These are phyloP conservation scores for Hypotaenidia okinawae DNA, from an alignment of 2,797 vertebrate genomes.

Conservation along the genomic window DNA sequence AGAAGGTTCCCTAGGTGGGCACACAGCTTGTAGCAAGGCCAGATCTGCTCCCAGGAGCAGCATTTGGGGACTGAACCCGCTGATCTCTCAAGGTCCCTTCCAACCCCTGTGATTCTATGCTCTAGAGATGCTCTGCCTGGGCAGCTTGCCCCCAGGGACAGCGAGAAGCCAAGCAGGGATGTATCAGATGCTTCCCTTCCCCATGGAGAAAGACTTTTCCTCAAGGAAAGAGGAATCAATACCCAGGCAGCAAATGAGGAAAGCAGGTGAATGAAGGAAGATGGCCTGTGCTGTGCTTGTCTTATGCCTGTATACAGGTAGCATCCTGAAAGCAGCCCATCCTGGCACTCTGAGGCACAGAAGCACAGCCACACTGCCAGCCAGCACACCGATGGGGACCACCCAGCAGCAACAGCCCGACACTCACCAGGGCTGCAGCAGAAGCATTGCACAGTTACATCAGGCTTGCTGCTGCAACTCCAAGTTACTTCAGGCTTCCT, in stretches of 20 bases:
- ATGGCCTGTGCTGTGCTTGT: not conserved
- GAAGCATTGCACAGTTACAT: too few species aligned
- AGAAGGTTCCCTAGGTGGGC: not conserved
- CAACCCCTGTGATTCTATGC: too few species aligned
- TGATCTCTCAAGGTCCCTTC: too few species aligned
- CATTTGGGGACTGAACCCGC: too few species aligned
- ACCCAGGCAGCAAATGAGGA: not conserved
- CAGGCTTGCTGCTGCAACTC: not conserved
- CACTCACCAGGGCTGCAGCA: not conserved
- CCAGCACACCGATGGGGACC: rapidly evolving
- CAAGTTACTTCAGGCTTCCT: not conserved
- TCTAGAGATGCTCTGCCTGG: too few species aligned
- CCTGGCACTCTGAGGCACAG: rapidly evolving
- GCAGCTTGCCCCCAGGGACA: too few species aligned
- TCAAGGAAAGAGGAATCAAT: not conserved
- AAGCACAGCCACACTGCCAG: not conserved
- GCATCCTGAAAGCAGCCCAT: not conserved
- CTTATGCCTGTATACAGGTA: too few species aligned
- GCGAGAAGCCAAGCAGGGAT: not conserved
- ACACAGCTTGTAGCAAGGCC: rapidly evolving
- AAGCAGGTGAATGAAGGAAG: not conserved
- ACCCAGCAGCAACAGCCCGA: rapidly evolving
- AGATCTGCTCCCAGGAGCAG: not conserved
- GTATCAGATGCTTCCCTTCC: not conserved
- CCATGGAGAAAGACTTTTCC: not conserved